A percentile compares a stretch with the other conserved stretches of the same genome.
These are phyloP conservation scores for Brassicogethes aeneus DNA, from an alignment of 2,888 invertebrate genomes.

Conservation along the genomic window DNA sequence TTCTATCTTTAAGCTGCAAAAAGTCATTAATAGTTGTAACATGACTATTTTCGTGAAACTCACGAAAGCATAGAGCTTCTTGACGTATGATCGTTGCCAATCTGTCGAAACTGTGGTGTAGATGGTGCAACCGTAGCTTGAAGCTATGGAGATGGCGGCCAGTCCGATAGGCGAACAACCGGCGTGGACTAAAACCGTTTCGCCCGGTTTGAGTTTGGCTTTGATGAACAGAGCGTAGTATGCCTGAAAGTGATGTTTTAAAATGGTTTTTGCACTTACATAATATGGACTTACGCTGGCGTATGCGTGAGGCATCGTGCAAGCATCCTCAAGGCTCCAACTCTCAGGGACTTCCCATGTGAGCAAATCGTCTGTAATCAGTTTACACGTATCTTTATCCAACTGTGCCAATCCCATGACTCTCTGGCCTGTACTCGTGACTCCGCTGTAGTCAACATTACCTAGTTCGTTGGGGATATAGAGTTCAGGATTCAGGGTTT, in stretches of 20 bases:
- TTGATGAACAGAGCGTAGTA: constrained; percentile 39
- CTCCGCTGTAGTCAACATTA: constrained; percentile 34
- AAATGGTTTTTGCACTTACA: constrained; percentile 4
- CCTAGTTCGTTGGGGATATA: constrained; percentile 30
- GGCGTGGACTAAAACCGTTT: constrained; percentile 46
- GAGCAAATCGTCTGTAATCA: constrained; percentile 38
- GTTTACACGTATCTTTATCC: constrained; percentile 29
- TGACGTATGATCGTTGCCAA: constrained; percentile 30
- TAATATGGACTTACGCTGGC: constrained; percentile 41
- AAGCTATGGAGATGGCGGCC: constrained; percentile 58
- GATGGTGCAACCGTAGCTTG: constrained; percentile 48
- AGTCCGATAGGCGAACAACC: constrained; percentile 61
- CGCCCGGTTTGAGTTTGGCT: constrained; percentile 32
- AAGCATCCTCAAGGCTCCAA: constrained; percentile 68
- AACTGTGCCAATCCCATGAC: constrained; percentile 58
- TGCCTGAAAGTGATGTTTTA: constrained; percentile 34
- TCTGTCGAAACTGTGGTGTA: constrained; percentile 54
- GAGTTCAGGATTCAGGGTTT: constrained; percentile 26
- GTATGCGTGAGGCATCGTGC: constrained; percentile 74
- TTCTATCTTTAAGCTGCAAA: constrained; percentile 29
- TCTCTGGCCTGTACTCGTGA: constrained; percentile 43
- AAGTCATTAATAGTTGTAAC: not conserved
- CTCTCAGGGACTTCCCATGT: constrained; percentile 61
- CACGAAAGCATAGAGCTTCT: constrained; percentile 32
- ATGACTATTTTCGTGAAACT: constrained; percentile 10